phyloP scores from a whole-genome alignment of 2,797 vertebrate genomes.

The Neostethus bicornis region DNA sequence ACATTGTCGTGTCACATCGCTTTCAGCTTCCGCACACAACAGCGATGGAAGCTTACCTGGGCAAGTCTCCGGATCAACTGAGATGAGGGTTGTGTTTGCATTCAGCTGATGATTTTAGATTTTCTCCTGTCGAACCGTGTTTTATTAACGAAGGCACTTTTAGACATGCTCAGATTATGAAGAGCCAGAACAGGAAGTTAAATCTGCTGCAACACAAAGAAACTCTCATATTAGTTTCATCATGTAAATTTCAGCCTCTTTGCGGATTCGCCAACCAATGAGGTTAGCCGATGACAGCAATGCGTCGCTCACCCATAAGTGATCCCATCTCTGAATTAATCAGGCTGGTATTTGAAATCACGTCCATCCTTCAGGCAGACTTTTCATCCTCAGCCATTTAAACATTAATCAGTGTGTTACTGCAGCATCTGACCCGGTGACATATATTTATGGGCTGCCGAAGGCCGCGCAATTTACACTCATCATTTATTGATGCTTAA shows the following conservation, averaged over 20 bases:
- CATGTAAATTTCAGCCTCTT: conserved; percentile 8
- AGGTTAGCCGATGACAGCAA: conserved; percentile 35
- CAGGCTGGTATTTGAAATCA: conserved; percentile 28
- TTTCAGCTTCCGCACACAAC: conserved; percentile 29
- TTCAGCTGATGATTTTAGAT: conserved; percentile 52
- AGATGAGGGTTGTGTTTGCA: conserved; percentile 19
- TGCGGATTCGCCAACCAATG: conserved; percentile 2
- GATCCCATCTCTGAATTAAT: conserved; percentile 41
- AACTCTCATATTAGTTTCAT: conserved; percentile 9
- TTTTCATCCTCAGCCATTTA: conserved; percentile 39
- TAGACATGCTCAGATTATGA: conserved; percentile 18
- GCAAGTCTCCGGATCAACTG: conserved; percentile 7
- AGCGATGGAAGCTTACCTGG: conserved; percentile 55
- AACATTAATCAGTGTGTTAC: conserved; percentile 65
- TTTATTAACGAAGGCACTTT: conserved; percentile 36
- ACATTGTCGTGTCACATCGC: conserved; percentile 32
- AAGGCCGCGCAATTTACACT: conserved; percentile 57
- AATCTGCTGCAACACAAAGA: conserved; percentile 2
- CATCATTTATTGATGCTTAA: conserved; percentile 65
- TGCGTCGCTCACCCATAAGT: conserved; percentile 18
- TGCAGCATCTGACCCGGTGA: conserved; percentile 50
- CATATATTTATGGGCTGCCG: conserved; percentile 49
- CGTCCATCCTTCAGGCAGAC: conserved; percentile 35
- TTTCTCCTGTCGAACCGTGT: conserved; percentile 38
- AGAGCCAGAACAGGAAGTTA: conserved; percentile 22